These are phyloP conservation scores for Pangasius krempfi DNA, from an alignment of 2,797 vertebrate genomes.

Conservation along the genomic window DNA sequence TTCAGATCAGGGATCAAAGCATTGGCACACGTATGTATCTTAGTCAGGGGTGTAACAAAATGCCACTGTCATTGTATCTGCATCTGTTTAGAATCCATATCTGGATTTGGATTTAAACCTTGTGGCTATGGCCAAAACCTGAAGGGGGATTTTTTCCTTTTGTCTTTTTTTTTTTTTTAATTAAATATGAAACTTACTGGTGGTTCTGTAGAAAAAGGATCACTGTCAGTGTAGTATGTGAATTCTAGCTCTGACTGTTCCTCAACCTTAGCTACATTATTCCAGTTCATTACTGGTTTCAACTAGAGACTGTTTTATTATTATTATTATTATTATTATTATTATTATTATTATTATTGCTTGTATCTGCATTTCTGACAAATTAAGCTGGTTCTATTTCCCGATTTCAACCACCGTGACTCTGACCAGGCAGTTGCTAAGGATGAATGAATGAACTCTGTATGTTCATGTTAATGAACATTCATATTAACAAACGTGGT, in stretches of 20 bases:
- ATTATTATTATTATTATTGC: too few species aligned
- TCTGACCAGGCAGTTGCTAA: neutral
- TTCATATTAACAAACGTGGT: neutral
- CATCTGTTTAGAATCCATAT: neutral
- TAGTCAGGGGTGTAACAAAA: neutral
- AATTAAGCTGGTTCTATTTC: too few species aligned
- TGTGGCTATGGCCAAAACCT: too few species aligned
- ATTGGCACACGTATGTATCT: neutral
- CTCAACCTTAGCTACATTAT: neutral
- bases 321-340: too few species aligned
- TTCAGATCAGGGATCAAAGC: neutral
- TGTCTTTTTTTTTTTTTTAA: too few species aligned
- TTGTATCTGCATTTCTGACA: too few species aligned
- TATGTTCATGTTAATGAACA: neutral
- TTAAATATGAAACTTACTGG: neutral
- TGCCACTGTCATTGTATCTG: too few species aligned
- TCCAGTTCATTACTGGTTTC: neutral
- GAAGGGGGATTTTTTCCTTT: too few species aligned
- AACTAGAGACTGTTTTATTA: too few species aligned
- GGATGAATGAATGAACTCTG: neutral
- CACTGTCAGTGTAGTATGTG: neutral
- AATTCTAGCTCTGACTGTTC: neutral
- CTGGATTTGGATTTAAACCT: neutral
- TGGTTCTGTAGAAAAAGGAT: neutral
- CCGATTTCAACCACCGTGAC: neutral